These are phyloP conservation scores for Agrochola lota DNA, from an alignment of 2,888 invertebrate species.

Conservation along the genomic window DNA sequence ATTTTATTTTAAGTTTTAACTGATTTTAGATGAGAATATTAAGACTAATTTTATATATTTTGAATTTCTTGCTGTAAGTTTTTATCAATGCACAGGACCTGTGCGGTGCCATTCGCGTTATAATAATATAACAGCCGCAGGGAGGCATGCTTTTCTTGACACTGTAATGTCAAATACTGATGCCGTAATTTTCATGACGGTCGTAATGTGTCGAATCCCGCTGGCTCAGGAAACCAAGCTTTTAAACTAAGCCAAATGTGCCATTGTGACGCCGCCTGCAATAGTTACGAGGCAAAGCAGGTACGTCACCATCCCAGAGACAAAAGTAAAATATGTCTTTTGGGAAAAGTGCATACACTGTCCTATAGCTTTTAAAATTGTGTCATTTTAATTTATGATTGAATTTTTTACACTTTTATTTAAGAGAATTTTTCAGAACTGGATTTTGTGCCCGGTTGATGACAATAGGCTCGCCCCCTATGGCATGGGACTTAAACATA, in stretches of 20 bases:
- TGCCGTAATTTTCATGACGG: background rate
- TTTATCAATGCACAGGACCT: background rate
- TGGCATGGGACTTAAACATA: background rate
- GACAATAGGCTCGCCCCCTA: background rate
- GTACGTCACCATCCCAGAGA: too few species aligned
- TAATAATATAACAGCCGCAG: background rate
- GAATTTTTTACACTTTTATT: background rate
- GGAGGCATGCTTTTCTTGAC: background rate
- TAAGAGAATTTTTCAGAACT: too few species aligned
- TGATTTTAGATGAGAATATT: conserved; percentile 7
- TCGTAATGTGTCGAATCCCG: background rate
- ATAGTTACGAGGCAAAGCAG: background rate
- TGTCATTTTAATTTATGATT: background rate
- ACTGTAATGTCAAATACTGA: background rate
- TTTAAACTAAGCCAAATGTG: background rate
- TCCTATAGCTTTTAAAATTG: too few species aligned
- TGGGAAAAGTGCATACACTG: too few species aligned
- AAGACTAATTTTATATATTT: conserved; percentile 20
- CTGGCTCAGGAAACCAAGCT: background rate
- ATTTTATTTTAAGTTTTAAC: background rate
- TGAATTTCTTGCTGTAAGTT: background rate
- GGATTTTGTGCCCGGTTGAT: too few species aligned
- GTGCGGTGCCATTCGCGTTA: too few species aligned
- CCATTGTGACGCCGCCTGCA: background rate
- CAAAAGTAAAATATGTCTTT: too few species aligned